A percentile compares a stretch with the other conserved stretches of the same genome.
These are phyloP conservation scores for Polymixis lichenea DNA, from an alignment of 2,888 invertebrate genomes.

Conservation along the genomic window DNA sequence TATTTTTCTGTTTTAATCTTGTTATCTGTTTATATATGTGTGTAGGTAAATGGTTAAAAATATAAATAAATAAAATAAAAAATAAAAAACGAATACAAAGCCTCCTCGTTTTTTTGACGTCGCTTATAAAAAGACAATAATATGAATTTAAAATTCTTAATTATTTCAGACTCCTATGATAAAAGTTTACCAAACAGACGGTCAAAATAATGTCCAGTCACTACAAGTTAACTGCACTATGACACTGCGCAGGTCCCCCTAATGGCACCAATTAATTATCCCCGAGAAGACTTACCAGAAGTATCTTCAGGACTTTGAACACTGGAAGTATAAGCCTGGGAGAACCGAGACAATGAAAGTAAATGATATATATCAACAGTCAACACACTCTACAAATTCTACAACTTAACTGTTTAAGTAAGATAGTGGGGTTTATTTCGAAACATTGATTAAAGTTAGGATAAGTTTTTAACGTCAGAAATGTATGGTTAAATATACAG, in stretches of 20 bases:
- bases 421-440: no score
- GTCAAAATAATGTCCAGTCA: constrained; percentile 3
- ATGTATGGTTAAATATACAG: no score
- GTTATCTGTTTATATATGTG: no score
- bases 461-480: no score
- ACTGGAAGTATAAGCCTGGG: neutral
- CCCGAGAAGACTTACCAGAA: constrained; percentile 1
- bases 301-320: neutral
- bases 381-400: neutral
- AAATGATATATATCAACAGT: neutral
- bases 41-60: no score
- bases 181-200: neutral
- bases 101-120: no score
- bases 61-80: no score
- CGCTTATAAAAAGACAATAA: no score
- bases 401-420: neutral
- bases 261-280: constrained; percentile 2
- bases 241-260: constrained; percentile 3
- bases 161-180: neutral
- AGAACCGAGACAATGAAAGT: neutral
- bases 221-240: constrained; percentile 3
- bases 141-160: neutral
- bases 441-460: no score
- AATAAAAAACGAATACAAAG: no score
- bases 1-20: no score